Conservation (phyloP, 1,140 invertebrate genomes). For the Drosophila ogumai region DNA sequence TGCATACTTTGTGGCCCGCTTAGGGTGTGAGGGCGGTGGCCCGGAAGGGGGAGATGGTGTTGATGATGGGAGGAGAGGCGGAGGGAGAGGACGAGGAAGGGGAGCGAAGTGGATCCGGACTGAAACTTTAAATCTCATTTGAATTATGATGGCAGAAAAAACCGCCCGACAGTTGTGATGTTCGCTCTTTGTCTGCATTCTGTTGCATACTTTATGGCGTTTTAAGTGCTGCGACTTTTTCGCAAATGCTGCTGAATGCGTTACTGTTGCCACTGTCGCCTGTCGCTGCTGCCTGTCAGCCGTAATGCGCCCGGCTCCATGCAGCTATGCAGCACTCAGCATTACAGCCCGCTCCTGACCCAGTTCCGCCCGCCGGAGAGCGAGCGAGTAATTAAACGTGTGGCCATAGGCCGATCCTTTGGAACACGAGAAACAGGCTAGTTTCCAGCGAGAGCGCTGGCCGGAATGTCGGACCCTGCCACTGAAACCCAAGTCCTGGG, state of each 20-base stretch:
- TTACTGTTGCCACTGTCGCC: conserved; percentile 46
- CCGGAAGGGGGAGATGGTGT: neutral
- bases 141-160: conserved; percentile 74
- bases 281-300: conserved; percentile 56
- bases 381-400: conserved; percentile 52
- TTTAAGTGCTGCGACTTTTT: conserved; percentile 69
- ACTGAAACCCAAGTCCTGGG: conserved; percentile 21
- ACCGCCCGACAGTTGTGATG: conserved; percentile 62
- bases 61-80: neutral
- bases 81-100: too few species aligned
- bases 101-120: conserved; percentile 14
- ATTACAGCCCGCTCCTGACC: conserved; percentile 47
- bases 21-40: conserved; percentile 12
- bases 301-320: conserved; percentile 39
- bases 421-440: conserved; percentile 36
- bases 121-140: conserved; percentile 78
- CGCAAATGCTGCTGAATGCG: conserved; percentile 58
- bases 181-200: conserved; percentile 64
- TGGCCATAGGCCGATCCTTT: conserved; percentile 26
- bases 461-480: conserved; percentile 25
- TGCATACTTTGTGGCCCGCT: conserved; percentile 71
- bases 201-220: conserved; percentile 74
- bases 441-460: conserved; percentile 9
- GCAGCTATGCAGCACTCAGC: conserved; percentile 33
- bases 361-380: conserved; percentile 23